Percentiles rank a stretch among this genome's conserved stretches.
These are phyloP conservation scores for Benthosema pterotum DNA, from an alignment of 2,797 vertebrate species.

Conservation along the genomic window DNA sequence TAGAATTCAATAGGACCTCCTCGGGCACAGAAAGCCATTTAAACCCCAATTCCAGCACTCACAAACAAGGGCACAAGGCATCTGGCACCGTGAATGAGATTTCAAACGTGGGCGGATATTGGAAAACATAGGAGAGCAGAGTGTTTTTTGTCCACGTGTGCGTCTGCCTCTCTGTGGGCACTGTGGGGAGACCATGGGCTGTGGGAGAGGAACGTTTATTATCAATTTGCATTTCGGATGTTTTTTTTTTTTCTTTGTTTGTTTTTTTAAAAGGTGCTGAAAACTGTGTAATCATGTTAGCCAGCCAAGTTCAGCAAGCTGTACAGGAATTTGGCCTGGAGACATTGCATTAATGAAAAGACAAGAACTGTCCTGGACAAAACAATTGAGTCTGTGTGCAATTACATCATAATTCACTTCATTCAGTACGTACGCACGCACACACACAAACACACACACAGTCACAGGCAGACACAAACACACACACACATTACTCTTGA, in stretches of 20 bases:
- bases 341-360: too few species aligned
- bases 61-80: constrained; percentile 52
- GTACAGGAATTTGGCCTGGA: too few species aligned
- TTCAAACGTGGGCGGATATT: constrained; percentile 26
- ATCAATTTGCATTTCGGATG: constrained; percentile 2
- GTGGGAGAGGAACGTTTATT: constrained; percentile 30
- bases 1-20: constrained; percentile 53
- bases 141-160: constrained; percentile 10
- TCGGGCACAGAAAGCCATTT: constrained; percentile 52
- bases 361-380: too few species aligned
- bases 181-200: constrained; percentile 6
- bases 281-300: neutral
- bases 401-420: too few species aligned
- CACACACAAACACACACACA: too few species aligned
- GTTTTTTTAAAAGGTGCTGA: neutral
- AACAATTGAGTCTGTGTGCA: too few species aligned
- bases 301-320: too few species aligned
- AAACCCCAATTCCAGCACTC: constrained; percentile 48
- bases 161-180: constrained; percentile 13
- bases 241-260: constrained; percentile 1
- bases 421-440: too few species aligned
- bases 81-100: constrained; percentile 33
- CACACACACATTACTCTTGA: too few species aligned
- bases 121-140: constrained; percentile 29
- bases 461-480: too few species aligned